These are phyloP conservation scores for Fragum sueziense DNA, from an alignment of 2,888 invertebrate species.

Conservation along the genomic window DNA sequence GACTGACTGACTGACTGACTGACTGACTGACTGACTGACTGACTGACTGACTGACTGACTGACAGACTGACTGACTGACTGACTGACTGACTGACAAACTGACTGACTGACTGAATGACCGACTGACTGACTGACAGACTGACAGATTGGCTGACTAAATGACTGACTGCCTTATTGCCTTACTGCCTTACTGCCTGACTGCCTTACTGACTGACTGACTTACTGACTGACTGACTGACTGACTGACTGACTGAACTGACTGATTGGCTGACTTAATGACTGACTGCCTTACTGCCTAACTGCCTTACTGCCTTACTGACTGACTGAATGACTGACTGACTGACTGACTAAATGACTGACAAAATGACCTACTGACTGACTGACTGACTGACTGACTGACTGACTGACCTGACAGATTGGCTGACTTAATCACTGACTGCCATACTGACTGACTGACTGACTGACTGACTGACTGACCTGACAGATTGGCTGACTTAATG, in stretches of 20 bases:
- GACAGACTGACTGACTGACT: slow-evolving; percentile 7
- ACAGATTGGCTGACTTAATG: slow-evolving; percentile 4
- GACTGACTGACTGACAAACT: no score
- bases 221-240: slow-evolving; percentile 14
- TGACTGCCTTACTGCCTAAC: not conserved
- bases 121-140: no score
- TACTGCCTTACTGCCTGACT: slow-evolving; percentile 6
- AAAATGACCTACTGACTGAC: no score
- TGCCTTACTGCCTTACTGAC: not conserved
- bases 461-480: no score
- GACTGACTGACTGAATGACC: no score
- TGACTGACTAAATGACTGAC: no score
- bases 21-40: slow-evolving; percentile 12
- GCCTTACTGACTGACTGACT: slow-evolving; percentile 4
- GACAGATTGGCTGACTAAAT: no score
- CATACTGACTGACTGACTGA: slow-evolving; percentile 10
- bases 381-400: no score
- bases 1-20: slow-evolving; percentile 11
- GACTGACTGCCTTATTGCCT: no score
- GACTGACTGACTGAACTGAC: no score
- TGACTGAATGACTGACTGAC: slow-evolving; percentile 6
- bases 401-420: no score
- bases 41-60: slow-evolving; percentile 8
- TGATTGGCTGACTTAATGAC: slow-evolving; percentile 1
- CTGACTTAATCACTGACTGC: no score